Evolutionary conservation across 1,140 invertebrate genomes (phyloP), one percentile per base, ranked within the genome.

Genomic region (Drosophila triauraria): DNA sequence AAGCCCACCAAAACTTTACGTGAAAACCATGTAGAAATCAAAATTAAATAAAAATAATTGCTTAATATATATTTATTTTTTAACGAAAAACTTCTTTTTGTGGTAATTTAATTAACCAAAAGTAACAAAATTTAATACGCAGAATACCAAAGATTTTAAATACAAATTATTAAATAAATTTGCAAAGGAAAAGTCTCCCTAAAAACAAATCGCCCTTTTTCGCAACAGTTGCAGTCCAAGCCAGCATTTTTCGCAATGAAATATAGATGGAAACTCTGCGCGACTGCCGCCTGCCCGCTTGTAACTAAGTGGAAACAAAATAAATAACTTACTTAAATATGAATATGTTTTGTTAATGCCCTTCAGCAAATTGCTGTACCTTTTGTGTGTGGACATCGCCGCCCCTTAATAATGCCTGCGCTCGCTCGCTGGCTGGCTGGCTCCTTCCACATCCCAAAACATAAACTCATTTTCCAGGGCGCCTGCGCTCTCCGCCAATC

Each of bases 351-450:
- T 70, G 67, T 68, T 68, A 70, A 70, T 70, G 67, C 67, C 67
- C 53, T 15, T 56, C 25, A 51, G 67, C 59, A 70, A 78, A 72
- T 75, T 68, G 54, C 75, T 82, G 68, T 83, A 83, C 65, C 82
- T 79, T 54, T 63, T 50, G 69, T 46, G 62, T 46, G 47, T 20
- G 60, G 40, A 65, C 72, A 51, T 30, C 59, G 47, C 61, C 56
- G 53, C 53, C 53, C 53, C 53, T 56, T 56, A 56, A 56, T 40
- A 56, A 40, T 53, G 44, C 23, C 35, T 30, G 23, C 43, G 59
- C 75, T 68, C 44, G 44, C 17, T 10, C 44, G 42, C 42, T 43
- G n/a, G 42, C 42, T 43, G 2, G 30, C 35, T 38, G 12, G 32
- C 51, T 70, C 70, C 75, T 78, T 32, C 20, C 61, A 54, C 9